A percentile compares a stretch with the other conserved stretches of the same genome.
These are phyloP conservation scores for Cetonia aurata DNA, from an alignment of 2,888 invertebrate genomes.

Conservation along the genomic window DNA sequence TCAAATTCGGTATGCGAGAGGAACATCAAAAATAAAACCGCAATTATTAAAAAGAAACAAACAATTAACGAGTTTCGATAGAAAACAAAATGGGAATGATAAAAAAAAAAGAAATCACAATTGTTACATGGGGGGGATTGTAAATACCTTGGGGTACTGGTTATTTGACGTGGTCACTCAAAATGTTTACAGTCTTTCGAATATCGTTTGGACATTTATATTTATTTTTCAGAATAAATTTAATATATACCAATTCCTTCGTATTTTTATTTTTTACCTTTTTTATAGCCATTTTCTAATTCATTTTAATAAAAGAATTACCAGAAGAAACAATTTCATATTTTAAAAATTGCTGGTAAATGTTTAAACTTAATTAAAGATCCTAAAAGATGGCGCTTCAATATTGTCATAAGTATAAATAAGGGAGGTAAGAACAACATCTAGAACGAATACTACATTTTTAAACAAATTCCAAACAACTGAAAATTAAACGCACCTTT, in stretches of 20 bases:
- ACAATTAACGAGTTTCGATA: neutral
- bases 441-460: too few species aligned
- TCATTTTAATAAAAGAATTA: too few species aligned
- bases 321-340: too few species aligned
- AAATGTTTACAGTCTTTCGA: constrained; percentile 20
- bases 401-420: too few species aligned
- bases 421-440: too few species aligned
- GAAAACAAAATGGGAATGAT: constrained; percentile 8
- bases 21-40: constrained; percentile 11
- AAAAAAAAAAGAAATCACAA: neutral
- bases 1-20: constrained; percentile 25
- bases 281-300: constrained; percentile 1
- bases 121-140: constrained; percentile 26
- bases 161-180: constrained; percentile 1
- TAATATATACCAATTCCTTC: constrained; percentile 40
- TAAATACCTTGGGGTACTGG: constrained; percentile 8
- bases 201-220: constrained; percentile 41
- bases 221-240: constrained; percentile 45
- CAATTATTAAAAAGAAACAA: neutral
- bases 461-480: too few species aligned
- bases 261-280: constrained; percentile 1
- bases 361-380: too few species aligned
- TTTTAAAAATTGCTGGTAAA: too few species aligned
- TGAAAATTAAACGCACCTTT: too few species aligned
- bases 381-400: too few species aligned